Evolutionary conservation across 2,797 vertebrate genomes (phyloP), one percentile per base, ranked within the genome.

Genomic region (Bradypodion ventrale): DNA sequence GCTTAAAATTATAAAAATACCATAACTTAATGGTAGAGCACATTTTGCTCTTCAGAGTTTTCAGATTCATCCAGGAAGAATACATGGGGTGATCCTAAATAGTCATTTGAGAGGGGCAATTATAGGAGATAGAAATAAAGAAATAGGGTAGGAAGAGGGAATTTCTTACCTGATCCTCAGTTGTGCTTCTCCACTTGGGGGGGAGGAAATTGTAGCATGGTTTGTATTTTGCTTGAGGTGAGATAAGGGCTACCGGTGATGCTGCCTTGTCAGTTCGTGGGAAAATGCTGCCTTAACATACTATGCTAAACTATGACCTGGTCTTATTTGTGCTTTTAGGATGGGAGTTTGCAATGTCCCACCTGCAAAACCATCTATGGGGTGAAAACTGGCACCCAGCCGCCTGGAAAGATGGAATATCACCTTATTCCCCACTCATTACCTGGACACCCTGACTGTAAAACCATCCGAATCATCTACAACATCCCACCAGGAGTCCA

Each of bases 321-420:
- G 52, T 16, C 3, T 21, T 66, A 44, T 2, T 27, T 49, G 4
- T 44, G 8, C 52, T 77, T 75, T 82, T 40, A 99, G 96, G 98
- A 99, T 21, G 98, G 98, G 78, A 99, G 98, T 92, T 94, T 99
- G 89, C 98, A 99, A 94, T 99, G 98, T 84, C 98, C 98, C 27
- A 99, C 98, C 82, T 99, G 98, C 92, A 99, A 99, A 95, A 99
- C 98, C 91, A 98, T 99, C 89, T 99, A 99, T 0, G 98, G 98
- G 1, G 98, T 98, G 88, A 99, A 99, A 95, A 98, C 98, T 0
- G 98, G 98, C 82, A 99, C 98, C 23, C 98, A 99, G 95, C 98
- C 98, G 19, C 98, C 98, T 0, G 98, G 98, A 93, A 99, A 99
- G 96, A 99, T 99, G 98, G 98, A 98, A 88, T 99, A 98, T 94